phyloP scores from a whole-genome alignment of 2,797 vertebrate species.

The Typhlichthys subterraneus region DNA sequence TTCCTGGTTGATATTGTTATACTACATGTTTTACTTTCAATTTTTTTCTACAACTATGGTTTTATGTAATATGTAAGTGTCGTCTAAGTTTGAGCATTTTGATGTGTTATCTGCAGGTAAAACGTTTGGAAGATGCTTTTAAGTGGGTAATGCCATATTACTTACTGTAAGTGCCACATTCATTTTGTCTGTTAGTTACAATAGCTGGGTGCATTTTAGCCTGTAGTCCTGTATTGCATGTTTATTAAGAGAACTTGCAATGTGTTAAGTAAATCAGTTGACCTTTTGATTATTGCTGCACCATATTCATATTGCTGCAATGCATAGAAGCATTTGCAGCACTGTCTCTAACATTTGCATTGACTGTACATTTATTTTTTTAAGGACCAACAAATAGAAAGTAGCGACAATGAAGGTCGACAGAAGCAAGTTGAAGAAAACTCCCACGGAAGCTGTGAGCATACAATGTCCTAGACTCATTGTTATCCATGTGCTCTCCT shows the following conservation, averaged over 20 bases:
- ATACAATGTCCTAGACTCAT: conserved; percentile 3
- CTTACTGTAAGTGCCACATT: conserved; percentile 73
- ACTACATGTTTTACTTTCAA: too few species aligned
- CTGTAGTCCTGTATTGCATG: background rate
- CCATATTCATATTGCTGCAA: background rate
- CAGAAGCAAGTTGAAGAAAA: conserved; percentile 97
- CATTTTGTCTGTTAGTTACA: background rate
- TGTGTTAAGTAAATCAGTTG: background rate
- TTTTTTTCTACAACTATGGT: too few species aligned
- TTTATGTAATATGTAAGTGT: too few species aligned
- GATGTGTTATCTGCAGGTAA: conserved; percentile 63
- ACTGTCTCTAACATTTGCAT: conserved; percentile 18
- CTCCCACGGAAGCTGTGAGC: conserved; percentile 95
- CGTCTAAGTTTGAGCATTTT: background rate
- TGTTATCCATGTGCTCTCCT: conserved; percentile 4
- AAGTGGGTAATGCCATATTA: conserved; percentile 75
- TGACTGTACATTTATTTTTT: conserved; percentile 11
- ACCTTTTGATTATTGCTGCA: background rate
- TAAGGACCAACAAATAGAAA: conserved; percentile 80
- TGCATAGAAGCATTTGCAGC: background rate
- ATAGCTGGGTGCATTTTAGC: background rate
- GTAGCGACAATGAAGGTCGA: conserved; percentile 94
- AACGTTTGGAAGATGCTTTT: conserved; percentile 78
- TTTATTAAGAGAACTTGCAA: background rate
- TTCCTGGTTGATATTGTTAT: too few species aligned